Percentiles rank a stretch among this genome's conserved stretches.
phyloP scores from a whole-genome alignment of 2,113 vertebrate species.

The Cepphus grylle region DNA sequence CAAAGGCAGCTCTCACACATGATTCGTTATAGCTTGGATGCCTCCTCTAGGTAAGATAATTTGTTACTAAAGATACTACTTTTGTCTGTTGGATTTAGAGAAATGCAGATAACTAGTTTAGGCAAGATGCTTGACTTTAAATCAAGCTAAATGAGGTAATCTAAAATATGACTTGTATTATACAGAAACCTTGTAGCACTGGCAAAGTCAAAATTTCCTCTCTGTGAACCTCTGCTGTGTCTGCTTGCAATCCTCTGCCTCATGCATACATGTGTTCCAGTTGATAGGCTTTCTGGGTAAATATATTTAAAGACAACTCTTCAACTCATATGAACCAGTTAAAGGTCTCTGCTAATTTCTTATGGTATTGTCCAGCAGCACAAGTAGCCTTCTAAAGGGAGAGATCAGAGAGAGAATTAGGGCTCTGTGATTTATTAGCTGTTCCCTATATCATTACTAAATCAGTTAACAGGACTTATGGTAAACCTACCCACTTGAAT shows the following conservation, averaged over 20 bases:
- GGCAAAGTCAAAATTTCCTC: neutral
- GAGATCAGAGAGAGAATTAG: neutral
- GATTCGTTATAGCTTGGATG: neutral
- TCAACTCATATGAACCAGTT: neutral
- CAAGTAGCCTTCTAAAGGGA: neutral
- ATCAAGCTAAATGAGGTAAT: neutral
- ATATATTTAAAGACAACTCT: neutral
- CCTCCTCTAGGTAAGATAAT: neutral
- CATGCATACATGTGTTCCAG: neutral
- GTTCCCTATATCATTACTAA: neutral
- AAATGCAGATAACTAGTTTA: neutral
- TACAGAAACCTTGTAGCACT: neutral
- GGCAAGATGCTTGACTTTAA: neutral
- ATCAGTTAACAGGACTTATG: neutral
- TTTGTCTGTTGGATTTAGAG: neutral
- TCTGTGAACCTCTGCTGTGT: neutral
- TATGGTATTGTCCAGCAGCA: neutral
- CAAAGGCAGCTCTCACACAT: neutral
- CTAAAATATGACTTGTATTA: neutral
- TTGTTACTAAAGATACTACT: neutral
- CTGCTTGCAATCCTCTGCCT: neutral
- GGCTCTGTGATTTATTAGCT: neutral
- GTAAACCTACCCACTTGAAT: neutral
- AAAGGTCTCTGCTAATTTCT: neutral
- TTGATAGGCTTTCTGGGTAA: neutral